A percentile compares a stretch with the other conserved stretches of the same genome.
These are phyloP conservation scores for Cyprinus carpio DNA, from an alignment of 2,113 vertebrate species.

Conservation along the genomic window DNA sequence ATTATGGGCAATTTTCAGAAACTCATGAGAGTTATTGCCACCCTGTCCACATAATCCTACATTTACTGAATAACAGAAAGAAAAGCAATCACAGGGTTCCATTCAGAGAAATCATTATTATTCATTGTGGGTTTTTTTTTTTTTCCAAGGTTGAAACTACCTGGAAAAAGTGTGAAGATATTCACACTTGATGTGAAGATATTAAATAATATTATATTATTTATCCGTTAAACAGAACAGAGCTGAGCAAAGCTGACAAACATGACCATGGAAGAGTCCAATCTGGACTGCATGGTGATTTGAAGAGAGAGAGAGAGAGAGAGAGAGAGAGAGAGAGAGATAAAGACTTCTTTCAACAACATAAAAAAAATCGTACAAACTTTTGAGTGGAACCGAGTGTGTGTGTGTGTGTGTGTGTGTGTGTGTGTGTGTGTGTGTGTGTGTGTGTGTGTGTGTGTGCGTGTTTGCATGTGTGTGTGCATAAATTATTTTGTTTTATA, in stretches of 20 bases:
- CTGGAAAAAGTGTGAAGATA: neutral
- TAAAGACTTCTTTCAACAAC: too few species aligned
- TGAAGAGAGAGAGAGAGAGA: too few species aligned
- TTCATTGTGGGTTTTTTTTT: neutral
- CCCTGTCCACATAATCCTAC: conserved; percentile 14
- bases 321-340: too few species aligned
- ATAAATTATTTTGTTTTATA: neutral
- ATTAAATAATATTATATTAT: neutral
- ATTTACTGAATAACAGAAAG: neutral
- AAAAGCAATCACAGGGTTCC: neutral
- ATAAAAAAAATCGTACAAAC: too few species aligned
- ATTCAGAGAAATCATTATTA: conserved; percentile 11
- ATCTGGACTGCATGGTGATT: neutral
- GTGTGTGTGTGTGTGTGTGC: too few species aligned
- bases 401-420: too few species aligned
- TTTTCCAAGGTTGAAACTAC: neutral
- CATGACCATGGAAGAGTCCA: too few species aligned
- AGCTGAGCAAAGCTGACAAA: neutral
- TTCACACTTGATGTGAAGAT: neutral
- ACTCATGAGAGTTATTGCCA: conserved; percentile 23
- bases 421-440: too few species aligned
- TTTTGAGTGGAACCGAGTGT: too few species aligned
- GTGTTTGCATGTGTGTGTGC: neutral
- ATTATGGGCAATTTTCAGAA: conserved; percentile 50
- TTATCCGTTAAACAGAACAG: neutral